A percentile compares a stretch with the other conserved stretches of the same genome.
Conservation (phyloP, 2,113 vertebrate species). For the Nycticryphes semicollaris region DNA sequence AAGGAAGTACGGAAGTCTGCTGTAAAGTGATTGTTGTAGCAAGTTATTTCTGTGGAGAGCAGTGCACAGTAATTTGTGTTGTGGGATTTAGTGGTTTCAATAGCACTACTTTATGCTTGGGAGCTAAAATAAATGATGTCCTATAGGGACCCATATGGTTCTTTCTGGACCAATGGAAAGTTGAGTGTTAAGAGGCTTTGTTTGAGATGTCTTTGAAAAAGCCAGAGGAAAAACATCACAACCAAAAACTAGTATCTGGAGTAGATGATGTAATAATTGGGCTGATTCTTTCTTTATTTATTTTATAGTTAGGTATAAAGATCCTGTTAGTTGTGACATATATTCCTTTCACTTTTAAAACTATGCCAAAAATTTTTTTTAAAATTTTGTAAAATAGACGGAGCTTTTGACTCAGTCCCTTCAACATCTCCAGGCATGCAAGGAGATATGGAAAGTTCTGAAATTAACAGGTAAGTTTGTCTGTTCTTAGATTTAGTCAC, state of each 20-base stretch:
- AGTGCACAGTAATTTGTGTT: not conserved
- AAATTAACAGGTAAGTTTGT: conserved; percentile 82
- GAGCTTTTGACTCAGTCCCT: conserved; percentile 79
- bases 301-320: not conserved
- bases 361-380: not conserved
- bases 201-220: not conserved
- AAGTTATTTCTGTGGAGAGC: not conserved
- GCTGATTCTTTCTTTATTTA: not conserved
- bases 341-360: not conserved
- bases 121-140: not conserved
- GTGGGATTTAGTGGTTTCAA: not conserved
- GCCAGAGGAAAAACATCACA: not conserved
- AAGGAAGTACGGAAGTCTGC: not conserved
- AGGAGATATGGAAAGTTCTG: conserved; percentile 83
- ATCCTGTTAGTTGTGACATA: not conserved
- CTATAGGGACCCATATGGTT: not conserved
- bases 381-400: conserved; percentile 66
- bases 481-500: not conserved
- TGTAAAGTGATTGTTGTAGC: not conserved
- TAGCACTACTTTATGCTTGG: not conserved
- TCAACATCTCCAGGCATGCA: conserved; percentile 83
- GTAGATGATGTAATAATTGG: not conserved
- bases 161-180: accelerated
- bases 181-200: not conserved
- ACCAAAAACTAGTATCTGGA: not conserved